Conservation (phyloP, 2,113 vertebrate genomes). For the Balaeniceps rex region DNA sequence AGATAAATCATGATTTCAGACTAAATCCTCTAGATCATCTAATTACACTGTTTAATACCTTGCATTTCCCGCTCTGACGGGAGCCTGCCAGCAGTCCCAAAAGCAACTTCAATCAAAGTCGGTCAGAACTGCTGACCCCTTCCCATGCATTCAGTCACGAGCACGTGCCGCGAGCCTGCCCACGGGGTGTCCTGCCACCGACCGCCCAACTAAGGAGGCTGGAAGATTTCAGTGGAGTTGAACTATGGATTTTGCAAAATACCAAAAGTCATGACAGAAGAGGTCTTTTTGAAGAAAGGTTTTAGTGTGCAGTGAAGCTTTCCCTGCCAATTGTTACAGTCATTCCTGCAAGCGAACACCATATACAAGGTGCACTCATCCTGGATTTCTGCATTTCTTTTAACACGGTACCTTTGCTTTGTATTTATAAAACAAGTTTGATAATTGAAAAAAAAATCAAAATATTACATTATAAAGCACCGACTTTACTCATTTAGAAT, state of each 20-base stretch:
- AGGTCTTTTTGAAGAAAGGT: neutral
- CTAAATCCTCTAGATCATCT: neutral
- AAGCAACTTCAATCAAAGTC: neutral
- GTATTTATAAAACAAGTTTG: neutral
- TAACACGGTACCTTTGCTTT: neutral
- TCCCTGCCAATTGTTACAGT: neutral
- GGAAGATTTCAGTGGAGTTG: neutral
- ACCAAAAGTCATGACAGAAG: no score
- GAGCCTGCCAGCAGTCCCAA: neutral
- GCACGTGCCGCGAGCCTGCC: accelerated
- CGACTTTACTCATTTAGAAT: neutral
- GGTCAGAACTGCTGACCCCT: neutral
- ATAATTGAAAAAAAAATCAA: neutral
- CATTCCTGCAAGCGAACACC: neutral
- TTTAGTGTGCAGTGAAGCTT: neutral
- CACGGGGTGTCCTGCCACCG: neutral
- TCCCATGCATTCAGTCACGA: neutral
- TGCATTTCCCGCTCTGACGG: neutral
- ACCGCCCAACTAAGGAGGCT: neutral
- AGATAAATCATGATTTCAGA: neutral
- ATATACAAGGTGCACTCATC: neutral
- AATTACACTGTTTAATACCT: neutral
- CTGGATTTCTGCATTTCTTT: neutral
- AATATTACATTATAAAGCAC: neutral
- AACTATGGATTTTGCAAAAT: neutral